phyloP scores from a whole-genome alignment of 2,113 vertebrate species.

The Danio rerio region DNA sequence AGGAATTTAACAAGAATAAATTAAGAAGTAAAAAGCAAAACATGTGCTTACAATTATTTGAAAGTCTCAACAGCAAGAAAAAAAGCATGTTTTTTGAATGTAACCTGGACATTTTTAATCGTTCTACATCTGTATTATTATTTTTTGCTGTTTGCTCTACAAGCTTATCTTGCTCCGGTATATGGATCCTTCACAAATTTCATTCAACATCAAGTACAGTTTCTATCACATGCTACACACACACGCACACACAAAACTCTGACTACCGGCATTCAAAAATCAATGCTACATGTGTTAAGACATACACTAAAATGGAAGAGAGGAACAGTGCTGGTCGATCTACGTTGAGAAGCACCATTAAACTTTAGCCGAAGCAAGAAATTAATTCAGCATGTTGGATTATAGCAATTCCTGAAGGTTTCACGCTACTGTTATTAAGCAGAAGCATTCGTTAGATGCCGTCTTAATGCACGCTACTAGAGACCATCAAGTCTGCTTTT shows the following conservation, averaged over 20 bases:
- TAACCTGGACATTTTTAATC: not conserved
- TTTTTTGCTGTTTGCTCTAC: not conserved
- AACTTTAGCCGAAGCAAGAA: conserved; percentile 15
- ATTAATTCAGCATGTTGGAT: conserved; percentile 54
- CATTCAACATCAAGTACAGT: conserved; percentile 41
- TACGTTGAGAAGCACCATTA: conserved; percentile 34
- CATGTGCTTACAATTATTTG: too few relatives aligned
- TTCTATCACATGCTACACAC: conserved; percentile 39
- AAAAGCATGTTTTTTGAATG: not conserved
- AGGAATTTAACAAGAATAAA: not conserved
- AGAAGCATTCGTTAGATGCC: conserved; percentile 20
- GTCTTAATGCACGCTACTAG: not conserved
- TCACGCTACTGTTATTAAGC: not conserved
- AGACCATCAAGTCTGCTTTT: not conserved
- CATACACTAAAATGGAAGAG: conserved; percentile 12
- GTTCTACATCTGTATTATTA: not conserved
- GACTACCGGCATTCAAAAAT: conserved; percentile 33
- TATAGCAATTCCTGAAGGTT: conserved; percentile 15
- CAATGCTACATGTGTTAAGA: conserved; percentile 46
- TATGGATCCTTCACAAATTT: conserved; percentile 22
- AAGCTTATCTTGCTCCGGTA: not conserved
- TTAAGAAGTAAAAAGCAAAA: not conserved
- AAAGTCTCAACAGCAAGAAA: not conserved
- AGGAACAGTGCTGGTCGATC: conserved; percentile 34
- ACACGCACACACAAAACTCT: conserved; percentile 31